Evolutionary conservation across 1,140 invertebrate genomes (phyloP), one percentile per base, ranked within the genome.

Genomic region (Procambarus clarkii): DNA sequence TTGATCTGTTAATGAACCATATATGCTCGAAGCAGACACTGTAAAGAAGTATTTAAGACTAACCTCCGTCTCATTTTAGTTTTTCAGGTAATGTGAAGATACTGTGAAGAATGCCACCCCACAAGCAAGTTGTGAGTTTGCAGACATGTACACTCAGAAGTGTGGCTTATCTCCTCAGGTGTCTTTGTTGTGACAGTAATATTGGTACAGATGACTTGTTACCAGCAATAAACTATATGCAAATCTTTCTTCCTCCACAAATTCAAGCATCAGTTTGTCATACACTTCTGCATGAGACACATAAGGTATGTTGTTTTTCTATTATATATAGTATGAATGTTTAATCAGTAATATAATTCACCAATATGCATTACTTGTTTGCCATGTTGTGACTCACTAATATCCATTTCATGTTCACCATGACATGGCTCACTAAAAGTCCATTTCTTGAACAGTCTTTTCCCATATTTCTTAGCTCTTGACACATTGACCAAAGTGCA

Each of bases 261-360:
- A 83, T 83, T 46, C 81, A 83, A 83, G 81, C 81, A 13, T 83
- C 69, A 34, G 81, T 83, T 15, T 83, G 81, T 64, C 81, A 64
- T 64, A 83, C 81, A 45, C 58, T 83, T 45, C 81, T 83, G 24
- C 81, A 83, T 44, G 54, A 83, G 15, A 21, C 58, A 44, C 48
- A 69, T 83, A 83, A 83, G 81, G 81, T 83, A 83, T 54, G 50
- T 54, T 54, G 13, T 54, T 34, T 34, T 34, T 34, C 34, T 34
- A 34, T 34, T 34, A 34, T 34, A 13, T 58, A 2, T 13, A 13
- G 54, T 58, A 58, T 9, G 7, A 9, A 58, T 58, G 1, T 58
- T 58, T 13, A 58, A 58, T 58, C 54, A 58, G 54, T 13, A 7
- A 58, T 58, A 58, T 58, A 34, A 34, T 34, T 34, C 34, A 34